These are phyloP conservation scores for Eidolon dupreanum DNA, from an alignment of 2,797 vertebrate species.

Conservation along the genomic window DNA sequence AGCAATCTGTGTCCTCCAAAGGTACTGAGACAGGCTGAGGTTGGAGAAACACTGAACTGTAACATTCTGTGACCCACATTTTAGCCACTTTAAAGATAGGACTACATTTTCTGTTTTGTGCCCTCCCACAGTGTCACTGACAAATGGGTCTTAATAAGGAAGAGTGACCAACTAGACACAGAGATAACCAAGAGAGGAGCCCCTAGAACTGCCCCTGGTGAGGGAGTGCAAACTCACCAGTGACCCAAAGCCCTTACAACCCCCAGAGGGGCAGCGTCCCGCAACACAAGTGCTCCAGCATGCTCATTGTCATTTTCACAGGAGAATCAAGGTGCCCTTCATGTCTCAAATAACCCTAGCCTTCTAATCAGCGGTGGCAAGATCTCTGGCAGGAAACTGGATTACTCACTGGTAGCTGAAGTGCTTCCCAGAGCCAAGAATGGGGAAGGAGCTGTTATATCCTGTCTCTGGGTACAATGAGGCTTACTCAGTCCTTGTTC, in stretches of 20 bases:
- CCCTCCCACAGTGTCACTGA: background rate
- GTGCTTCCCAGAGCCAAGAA: background rate
- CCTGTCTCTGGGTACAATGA: background rate
- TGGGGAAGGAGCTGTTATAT: background rate
- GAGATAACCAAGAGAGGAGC: background rate
- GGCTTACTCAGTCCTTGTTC: background rate
- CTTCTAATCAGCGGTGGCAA: background rate
- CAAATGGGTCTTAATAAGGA: background rate
- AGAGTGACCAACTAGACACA: background rate
- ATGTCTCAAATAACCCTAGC: background rate
- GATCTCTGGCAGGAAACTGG: background rate
- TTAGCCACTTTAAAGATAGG: background rate
- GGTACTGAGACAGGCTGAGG: background rate
- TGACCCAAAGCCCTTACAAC: background rate
- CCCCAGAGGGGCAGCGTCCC: no score
- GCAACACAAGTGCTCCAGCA: background rate
- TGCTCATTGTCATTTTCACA: fast-evolving
- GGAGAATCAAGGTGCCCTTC: background rate
- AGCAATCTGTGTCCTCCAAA: background rate
- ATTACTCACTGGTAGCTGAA: background rate
- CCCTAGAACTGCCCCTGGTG: no score
- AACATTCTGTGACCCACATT: background rate
- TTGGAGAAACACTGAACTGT: background rate
- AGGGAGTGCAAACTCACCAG: background rate
- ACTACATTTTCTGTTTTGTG: background rate